A percentile compares a stretch with the other conserved stretches of the same genome.
These are phyloP conservation scores for Drosophila punjabiensis DNA, from an alignment of 1,140 invertebrate genomes.

Conservation along the genomic window DNA sequence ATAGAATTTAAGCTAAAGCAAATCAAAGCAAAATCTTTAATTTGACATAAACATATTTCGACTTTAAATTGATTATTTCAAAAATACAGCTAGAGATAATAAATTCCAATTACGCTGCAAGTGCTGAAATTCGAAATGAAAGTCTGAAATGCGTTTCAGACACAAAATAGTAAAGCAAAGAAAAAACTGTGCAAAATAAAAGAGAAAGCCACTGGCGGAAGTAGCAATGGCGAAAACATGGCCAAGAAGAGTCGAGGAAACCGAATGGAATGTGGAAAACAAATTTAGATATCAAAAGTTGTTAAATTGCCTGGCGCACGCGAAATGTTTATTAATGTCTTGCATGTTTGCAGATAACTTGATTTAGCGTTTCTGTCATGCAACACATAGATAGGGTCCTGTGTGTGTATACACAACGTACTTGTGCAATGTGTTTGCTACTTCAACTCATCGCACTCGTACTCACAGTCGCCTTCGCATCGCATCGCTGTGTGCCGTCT, in stretches of 20 bases:
- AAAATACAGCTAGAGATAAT: conserved; percentile 13
- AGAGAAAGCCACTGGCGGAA: conserved; percentile 17
- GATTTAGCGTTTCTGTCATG: conserved; percentile 83
- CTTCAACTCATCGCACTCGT: conserved; percentile 52
- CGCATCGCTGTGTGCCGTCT: conserved; percentile 27
- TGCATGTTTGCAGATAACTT: conserved; percentile 84
- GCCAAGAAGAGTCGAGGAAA: conserved; percentile 56
- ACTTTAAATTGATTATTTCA: neutral
- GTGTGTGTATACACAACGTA: conserved; percentile 4
- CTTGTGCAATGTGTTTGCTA: conserved; percentile 52
- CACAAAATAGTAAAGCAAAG: conserved; percentile 7
- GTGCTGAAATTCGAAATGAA: conserved; percentile 27
- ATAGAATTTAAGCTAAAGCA: neutral
- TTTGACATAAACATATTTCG: neutral
- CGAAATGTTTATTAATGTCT: conserved; percentile 84
- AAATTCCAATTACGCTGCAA: conserved; percentile 29
- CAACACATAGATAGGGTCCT: conserved; percentile 65
- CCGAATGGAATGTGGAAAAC: conserved; percentile 61
- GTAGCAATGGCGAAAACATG: conserved; percentile 48
- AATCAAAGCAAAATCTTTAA: neutral
- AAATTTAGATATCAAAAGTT: conserved; percentile 85
- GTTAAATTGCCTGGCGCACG: conserved; percentile 83
- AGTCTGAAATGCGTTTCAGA: conserved; percentile 44
- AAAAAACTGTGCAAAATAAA: neutral
- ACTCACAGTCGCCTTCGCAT: conserved; percentile 16